A percentile compares a stretch with the other conserved stretches of the same genome.
These are phyloP conservation scores for Xiphias gladius DNA, from an alignment of 2,113 vertebrate species.

Conservation along the genomic window DNA sequence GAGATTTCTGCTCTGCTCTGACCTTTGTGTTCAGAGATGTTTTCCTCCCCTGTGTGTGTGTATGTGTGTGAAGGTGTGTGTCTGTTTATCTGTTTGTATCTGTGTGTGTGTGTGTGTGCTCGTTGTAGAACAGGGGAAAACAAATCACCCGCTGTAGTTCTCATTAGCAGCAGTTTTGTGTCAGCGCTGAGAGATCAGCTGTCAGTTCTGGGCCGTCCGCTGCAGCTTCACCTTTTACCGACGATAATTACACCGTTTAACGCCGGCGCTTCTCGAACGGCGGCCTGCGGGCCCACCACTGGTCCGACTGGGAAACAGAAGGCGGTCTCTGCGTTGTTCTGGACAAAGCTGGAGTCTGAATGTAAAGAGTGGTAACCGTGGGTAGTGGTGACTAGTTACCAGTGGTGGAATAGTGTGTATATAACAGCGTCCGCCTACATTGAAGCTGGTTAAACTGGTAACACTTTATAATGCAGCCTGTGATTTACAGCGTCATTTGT, in stretches of 20 bases:
- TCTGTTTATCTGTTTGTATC: slow-evolving; percentile 41
- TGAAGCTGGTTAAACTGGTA: too few relatives aligned
- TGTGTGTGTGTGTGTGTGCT: slow-evolving; percentile 41
- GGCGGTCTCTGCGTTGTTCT: not conserved
- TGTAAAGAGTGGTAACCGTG: too few relatives aligned
- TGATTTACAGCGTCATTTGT: too few relatives aligned
- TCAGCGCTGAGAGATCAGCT: slow-evolving; percentile 76
- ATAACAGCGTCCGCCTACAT: too few relatives aligned
- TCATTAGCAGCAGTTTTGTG: slow-evolving; percentile 81
- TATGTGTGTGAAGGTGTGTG: slow-evolving; percentile 22
- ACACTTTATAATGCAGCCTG: too few relatives aligned
- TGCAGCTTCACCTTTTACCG: slow-evolving; percentile 74
- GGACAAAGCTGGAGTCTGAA: not conserved
- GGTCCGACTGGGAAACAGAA: not conserved
- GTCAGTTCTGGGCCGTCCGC: slow-evolving; percentile 66
- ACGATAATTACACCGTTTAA: slow-evolving; percentile 74
- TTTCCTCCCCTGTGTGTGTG: slow-evolving; percentile 62
- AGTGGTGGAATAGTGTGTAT: too few relatives aligned
- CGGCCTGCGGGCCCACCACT: not conserved
- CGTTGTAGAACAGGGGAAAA: slow-evolving; percentile 74
- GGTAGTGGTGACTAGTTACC: too few relatives aligned
- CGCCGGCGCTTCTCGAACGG: slow-evolving; percentile 26
- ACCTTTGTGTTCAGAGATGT: slow-evolving; percentile 80
- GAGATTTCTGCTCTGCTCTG: slow-evolving; percentile 74
- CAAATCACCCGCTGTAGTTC: slow-evolving; percentile 82